Evolutionary conservation across 2,797 vertebrate genomes (phyloP).

Genomic region (Pachyuromys duprasi): DNA sequence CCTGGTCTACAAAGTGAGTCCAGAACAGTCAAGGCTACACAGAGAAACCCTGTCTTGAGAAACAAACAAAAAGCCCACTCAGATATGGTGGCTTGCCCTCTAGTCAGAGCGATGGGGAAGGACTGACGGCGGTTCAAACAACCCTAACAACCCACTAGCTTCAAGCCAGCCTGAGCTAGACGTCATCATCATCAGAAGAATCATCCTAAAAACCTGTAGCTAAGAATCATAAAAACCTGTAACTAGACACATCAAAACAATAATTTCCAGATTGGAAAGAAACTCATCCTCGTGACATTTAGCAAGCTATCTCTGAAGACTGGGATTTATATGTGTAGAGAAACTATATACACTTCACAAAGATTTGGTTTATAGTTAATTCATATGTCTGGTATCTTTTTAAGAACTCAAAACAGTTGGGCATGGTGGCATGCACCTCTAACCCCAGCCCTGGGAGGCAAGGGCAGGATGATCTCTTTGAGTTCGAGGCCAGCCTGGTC

Average conservation of each 20-base stretch:
- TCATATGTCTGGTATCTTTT: not conserved
- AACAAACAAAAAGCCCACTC: no score
- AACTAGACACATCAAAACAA: not conserved
- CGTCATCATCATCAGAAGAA: not conserved
- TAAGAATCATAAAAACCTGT: not conserved
- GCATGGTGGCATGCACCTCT: no score
- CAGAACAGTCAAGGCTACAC: no score
- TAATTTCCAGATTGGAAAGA: slow-evolving; percentile 1
- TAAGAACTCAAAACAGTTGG: not conserved
- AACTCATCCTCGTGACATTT: not conserved
- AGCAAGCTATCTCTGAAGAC: not conserved
- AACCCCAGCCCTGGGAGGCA: no score
- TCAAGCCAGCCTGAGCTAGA: not conserved
- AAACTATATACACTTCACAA: not conserved
- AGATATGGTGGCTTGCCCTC: not conserved
- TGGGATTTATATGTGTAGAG: not conserved
- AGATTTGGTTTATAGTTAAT: not conserved
- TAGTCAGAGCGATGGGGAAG: not conserved
- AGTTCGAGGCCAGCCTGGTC: no score
- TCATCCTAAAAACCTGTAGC: not conserved
- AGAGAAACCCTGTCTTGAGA: no score
- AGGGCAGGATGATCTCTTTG: no score
- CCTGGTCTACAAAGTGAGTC: no score
- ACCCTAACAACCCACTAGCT: not conserved
- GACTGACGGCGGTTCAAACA: not conserved